Evolutionary conservation across 2,888 invertebrate genomes (phyloP), one percentile per base, ranked within the genome.

Genomic region (Drosophila vallismaia): DNA sequence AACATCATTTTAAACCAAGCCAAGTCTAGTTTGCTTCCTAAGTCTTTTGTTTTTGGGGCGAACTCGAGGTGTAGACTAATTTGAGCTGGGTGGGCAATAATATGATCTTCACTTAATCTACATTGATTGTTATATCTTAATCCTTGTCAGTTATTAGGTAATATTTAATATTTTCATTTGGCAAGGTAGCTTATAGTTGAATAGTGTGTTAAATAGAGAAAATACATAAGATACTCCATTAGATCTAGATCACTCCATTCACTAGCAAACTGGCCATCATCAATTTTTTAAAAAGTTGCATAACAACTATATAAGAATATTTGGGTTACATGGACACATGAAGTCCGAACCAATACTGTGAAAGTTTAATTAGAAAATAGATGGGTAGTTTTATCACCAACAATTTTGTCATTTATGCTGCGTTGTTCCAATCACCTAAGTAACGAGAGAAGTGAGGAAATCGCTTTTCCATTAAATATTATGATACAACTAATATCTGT

Each of bases 11-110:
- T 2, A n/a, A 28, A 14, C 38, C 3, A 40, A 54, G 58, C 66
- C 68, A 75, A 70, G 52, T 66, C 71, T 29, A 68, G 71, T 76
- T 79, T 55, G 75, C 71, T 74, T 66, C 50, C 72, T 60, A 79
- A 81, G 74, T 83, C 77, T 79, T 77, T 86, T 62, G 74, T 74
- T 71, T 72, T 54, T 12, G 7, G 3, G 14, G 24, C 29, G 14
- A 28, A 7, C 3, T 28, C 8, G 19, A 10, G 3, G 14, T 42
- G 26, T 49, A 44, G 19, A 33, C 19, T 14, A 24, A 31, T 12
- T 38, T 3, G 3, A 7, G 19, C 3, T 12, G 12, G 19, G 19
- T 12, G 19, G 19, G 19, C 19, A 19, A 19, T 19, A 19, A 1
- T 19, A 19, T 19, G 2, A 19, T 19, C 19, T 19, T 1, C 19